These are phyloP conservation scores for Oreochromis grahami DNA, from an alignment of 2,797 vertebrate genomes.

Conservation along the genomic window DNA sequence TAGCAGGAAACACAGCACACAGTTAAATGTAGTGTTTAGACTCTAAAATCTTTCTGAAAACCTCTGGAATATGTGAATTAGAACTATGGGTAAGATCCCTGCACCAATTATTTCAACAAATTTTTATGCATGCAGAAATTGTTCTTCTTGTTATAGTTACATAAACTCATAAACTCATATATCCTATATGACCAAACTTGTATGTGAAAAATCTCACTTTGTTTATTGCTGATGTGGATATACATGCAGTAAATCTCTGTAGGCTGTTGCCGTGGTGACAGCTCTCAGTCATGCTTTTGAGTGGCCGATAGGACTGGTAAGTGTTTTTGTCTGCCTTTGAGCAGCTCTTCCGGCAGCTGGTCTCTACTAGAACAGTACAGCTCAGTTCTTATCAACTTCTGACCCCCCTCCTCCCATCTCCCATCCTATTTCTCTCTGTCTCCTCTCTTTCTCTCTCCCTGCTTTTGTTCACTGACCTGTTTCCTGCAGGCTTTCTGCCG, in stretches of 20 bases:
- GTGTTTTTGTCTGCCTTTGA: conserved; percentile 53
- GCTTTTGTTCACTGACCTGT: conserved; percentile 66
- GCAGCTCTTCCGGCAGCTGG: conserved; percentile 71
- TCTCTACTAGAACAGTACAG: conserved; percentile 57
- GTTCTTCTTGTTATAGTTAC: not conserved
- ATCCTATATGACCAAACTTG: not conserved
- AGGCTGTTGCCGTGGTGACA: conserved; percentile 46
- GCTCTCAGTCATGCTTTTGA: conserved; percentile 32
- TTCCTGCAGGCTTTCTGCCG: conserved; percentile 60
- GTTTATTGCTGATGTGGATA: not conserved
- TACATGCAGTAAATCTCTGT: not conserved
- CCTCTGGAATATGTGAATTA: not conserved
- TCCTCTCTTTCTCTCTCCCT: not conserved
- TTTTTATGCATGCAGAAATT: not conserved
- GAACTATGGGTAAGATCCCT: not conserved
- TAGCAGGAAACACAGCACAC: conserved; percentile 2
- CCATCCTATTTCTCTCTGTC: conserved; percentile 10
- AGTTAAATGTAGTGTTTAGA: not conserved
- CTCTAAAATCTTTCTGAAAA: conserved; percentile 1
- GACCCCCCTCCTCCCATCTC: conserved; percentile 22
- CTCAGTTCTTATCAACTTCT: conserved; percentile 66
- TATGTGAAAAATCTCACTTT: not conserved
- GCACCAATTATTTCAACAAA: not conserved
- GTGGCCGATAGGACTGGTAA: conserved; percentile 40
- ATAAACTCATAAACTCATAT: not conserved